phyloP scores from a whole-genome alignment of 2,797 vertebrate species.

The Corythornis leucogaster region DNA sequence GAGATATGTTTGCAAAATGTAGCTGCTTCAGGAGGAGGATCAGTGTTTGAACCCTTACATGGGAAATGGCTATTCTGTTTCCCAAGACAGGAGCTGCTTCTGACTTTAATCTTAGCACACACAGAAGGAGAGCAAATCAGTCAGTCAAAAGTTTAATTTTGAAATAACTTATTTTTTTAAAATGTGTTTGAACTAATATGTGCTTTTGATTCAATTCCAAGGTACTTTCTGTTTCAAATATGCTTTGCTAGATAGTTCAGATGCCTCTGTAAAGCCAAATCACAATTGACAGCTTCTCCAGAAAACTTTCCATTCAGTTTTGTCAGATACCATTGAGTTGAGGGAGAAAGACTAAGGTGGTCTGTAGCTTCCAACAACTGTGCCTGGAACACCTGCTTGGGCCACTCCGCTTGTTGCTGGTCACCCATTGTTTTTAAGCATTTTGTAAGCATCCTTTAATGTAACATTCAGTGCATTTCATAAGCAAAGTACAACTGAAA shows the following conservation, averaged over 20 bases:
- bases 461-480: background rate
- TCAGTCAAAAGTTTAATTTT: background rate
- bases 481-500: background rate
- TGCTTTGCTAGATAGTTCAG: background rate
- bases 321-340: accelerated
- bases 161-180: background rate
- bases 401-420: background rate
- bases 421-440: background rate
- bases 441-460: background rate
- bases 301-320: background rate
- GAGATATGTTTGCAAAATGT: background rate
- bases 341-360: background rate
- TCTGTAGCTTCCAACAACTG: background rate
- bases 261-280: background rate
- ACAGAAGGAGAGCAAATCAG: background rate
- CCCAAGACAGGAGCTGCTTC: background rate
- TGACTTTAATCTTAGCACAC: background rate
- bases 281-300: background rate
- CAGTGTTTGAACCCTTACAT: background rate
- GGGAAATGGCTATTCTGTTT: background rate
- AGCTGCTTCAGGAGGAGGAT: background rate
- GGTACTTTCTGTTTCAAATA: background rate
- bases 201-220: background rate
- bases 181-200: background rate
- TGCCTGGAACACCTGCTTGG: background rate